These are phyloP conservation scores for Thecophora atra DNA, from an alignment of 2,888 invertebrate genomes.

Conservation along the genomic window DNA sequence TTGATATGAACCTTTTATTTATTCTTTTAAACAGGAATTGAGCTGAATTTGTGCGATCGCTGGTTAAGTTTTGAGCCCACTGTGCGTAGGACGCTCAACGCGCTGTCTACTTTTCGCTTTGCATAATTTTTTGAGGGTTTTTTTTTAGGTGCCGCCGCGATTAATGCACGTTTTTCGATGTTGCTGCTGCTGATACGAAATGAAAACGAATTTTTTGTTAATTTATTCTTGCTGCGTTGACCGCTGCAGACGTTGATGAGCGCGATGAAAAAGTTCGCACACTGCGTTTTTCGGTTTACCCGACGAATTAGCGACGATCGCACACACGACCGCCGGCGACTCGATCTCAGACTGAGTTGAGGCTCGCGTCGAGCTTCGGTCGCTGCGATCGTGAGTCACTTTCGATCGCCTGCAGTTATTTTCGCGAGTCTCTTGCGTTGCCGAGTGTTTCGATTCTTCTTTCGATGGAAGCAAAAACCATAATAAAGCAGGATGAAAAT, in stretches of 20 bases:
- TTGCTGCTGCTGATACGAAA: background rate
- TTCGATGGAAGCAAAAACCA: constrained; percentile 31
- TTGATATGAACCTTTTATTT: background rate
- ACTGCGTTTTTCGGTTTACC: too few species aligned
- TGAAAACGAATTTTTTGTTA: background rate
- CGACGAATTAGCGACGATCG: background rate
- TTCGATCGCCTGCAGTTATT: constrained; percentile 3
- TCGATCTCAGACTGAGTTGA: constrained; percentile 26
- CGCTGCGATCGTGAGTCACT: constrained; percentile 12
- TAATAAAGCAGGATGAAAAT: too few species aligned
- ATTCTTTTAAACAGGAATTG: constrained; percentile 19
- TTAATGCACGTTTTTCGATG: background rate
- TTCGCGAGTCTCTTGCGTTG: constrained; percentile 28
- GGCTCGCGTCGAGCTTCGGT: constrained; percentile 2
- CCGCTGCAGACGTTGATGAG: background rate
- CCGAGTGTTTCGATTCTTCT: constrained; percentile 47
- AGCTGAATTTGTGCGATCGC: constrained; percentile 40
- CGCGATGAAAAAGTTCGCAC: too few species aligned
- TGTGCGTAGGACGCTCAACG: background rate
- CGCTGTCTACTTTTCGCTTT: constrained; percentile 18
- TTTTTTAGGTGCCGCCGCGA: background rate
- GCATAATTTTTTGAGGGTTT: constrained; percentile 34
- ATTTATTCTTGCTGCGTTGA: background rate
- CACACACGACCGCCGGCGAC: constrained; percentile 23
- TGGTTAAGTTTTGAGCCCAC: constrained; percentile 42